These are phyloP conservation scores for Anhinga rufa DNA, from an alignment of 2,113 vertebrate genomes.

Conservation along the genomic window DNA sequence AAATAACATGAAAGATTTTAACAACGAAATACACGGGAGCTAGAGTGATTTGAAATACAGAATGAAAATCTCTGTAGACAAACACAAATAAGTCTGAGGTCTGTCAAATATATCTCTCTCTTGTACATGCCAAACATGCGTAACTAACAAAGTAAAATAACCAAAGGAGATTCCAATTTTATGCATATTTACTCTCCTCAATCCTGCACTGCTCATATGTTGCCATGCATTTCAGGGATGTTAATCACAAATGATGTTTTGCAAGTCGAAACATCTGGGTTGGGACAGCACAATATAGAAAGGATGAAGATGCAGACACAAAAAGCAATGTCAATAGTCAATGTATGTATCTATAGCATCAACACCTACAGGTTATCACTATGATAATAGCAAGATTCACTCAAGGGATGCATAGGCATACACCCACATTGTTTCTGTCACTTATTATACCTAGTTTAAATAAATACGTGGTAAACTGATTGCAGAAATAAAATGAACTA, in stretches of 20 bases:
- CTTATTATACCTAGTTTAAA: neutral
- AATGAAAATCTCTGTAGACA: neutral
- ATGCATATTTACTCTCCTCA: constrained; percentile 31
- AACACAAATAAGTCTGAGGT: constrained; percentile 10
- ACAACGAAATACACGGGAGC: neutral
- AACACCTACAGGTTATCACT: neutral
- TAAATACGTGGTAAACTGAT: neutral
- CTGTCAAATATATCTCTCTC: neutral
- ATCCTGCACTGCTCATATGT: neutral
- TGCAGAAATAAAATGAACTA: constrained; percentile 15
- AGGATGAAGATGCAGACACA: neutral
- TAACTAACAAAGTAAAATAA: constrained; percentile 38
- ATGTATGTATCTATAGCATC: neutral
- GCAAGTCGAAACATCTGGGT: neutral
- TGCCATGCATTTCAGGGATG: constrained; percentile 1
- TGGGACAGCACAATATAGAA: neutral
- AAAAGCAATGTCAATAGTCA: neutral
- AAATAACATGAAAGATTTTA: constrained; percentile 10
- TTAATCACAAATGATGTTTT: constrained; percentile 8
- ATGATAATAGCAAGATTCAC: neutral
- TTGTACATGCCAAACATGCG: neutral
- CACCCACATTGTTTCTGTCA: neutral
- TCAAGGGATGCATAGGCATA: neutral
- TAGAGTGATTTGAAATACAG: neutral
- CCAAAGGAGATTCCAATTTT: constrained; percentile 24